Evolutionary conservation across 2,888 invertebrate species (phyloP), one percentile per base, ranked within the genome.

Genomic region (Eupithecia subumbrata): DNA sequence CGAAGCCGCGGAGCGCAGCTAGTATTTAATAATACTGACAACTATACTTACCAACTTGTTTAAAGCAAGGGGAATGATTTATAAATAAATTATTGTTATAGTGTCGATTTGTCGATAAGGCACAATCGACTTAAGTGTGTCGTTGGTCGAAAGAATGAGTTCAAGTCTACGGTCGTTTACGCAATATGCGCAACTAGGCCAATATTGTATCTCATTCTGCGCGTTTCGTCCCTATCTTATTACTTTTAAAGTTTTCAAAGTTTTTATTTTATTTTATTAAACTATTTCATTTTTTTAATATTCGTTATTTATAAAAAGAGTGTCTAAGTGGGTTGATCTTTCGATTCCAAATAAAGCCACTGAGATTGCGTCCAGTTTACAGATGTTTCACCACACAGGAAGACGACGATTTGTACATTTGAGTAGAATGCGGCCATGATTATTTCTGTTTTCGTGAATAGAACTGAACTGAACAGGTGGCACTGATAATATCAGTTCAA

Each of bases 121-220:
- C 60, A 64, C 18, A 77, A 22, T 56, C 52, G 52, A 52, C 71
- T 72, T 81, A 88, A 87, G 87, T 87, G 79, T 90, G 89, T 87
- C 89, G 88, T 85, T 85, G 82, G 84, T 85, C 79, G 80, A 86
- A 86, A 88, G 83, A 93, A 88, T 89, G 89, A 92, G 93, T 92
- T 92, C 93, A 94, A 92, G 92, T 93, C 87, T 92, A 92, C 91
- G 92, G 90, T 81, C 90, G 90, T 91, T 91, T 92, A 91, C 92
- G 91, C 93, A 92, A 92, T 87, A 81, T 86, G 91, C 88, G 84
- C 89, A 92, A 89, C 89, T 93, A 89, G 93, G 91, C 85, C 91
- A 90, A 87, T 88, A 90, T 87, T 90, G 90, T 88, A 90, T 88
- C 87, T 88, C 82, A 85, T 87, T 87, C 84, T 81, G 84, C 82